Percentiles rank a stretch among this genome's conserved stretches.
Conservation (phyloP, 1,140 invertebrate species). For the Eubasilissa regina region DNA sequence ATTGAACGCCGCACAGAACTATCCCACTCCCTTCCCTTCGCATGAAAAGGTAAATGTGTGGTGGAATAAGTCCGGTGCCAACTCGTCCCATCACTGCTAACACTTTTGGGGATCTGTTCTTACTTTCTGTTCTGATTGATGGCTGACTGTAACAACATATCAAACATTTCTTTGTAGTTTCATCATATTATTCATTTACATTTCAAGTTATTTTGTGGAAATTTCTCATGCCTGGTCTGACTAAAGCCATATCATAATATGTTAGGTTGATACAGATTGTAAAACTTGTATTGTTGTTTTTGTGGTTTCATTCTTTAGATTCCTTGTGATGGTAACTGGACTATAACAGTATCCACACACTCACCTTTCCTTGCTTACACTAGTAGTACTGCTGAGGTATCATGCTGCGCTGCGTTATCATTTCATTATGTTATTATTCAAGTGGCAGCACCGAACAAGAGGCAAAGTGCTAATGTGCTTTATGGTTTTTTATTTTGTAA, state of each 20-base stretch:
- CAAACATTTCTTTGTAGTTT: constrained; percentile 38
- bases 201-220: constrained; percentile 48
- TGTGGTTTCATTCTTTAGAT: constrained; percentile 49
- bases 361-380: constrained; percentile 68
- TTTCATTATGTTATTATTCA: too few relatives aligned
- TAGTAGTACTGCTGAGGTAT: constrained; percentile 37
- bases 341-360: constrained; percentile 69
- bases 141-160: constrained; percentile 63
- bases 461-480: too few relatives aligned
- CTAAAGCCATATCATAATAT: constrained; percentile 51
- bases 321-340: constrained; percentile 63
- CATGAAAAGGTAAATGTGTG: constrained; percentile 61
- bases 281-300: constrained; percentile 45
- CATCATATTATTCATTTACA: constrained; percentile 27
- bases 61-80: constrained; percentile 59
- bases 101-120: constrained; percentile 65
- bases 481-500: too few relatives aligned
- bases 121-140: constrained; percentile 66
- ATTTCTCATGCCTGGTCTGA: constrained; percentile 57
- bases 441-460: too few relatives aligned
- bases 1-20: background rate
- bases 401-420: background rate
- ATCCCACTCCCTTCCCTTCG: constrained; percentile 35
- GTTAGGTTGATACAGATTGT: constrained; percentile 49
- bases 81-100: constrained; percentile 34